Evolutionary conservation across 2,797 vertebrate species (phyloP), one percentile per base, ranked within the genome.

Genomic region (Girardinus metallicus): DNA sequence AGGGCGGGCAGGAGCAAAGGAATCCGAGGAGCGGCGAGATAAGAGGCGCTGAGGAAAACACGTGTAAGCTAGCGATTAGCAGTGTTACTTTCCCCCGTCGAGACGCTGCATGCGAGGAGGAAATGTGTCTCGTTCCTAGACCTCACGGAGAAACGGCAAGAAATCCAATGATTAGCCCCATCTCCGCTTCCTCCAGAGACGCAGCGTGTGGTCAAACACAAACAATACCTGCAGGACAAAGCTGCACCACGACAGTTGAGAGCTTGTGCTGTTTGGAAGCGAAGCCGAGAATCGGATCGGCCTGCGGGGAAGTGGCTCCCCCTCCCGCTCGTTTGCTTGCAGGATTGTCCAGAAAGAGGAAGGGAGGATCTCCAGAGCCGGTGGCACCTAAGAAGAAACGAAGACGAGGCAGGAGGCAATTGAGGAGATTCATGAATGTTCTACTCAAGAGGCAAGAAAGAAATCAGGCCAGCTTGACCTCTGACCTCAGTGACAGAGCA

Each of bases 131-230:
- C 26, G 36, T 76, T 83, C 80, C 80, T 13, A 5, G 77, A 34
- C 60, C 77, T 85, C 57, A 26, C 15, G 57, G 74, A 83, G 90
- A 89, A 88, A 43, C 91, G 81, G 86, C 84, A 26, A 80, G 86
- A 3, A 83, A 88, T 86, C 82, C 86, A 39, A 80, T 84, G 91
- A 90, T 95, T 93, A 93, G 88, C 89, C 91, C 60, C 0, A 74
- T 88, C 85, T 87, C 87, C 0, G 72, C 83, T 83, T 76, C 87
- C 78, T 85, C 84, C 57, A 75, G 83, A 62, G 88, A 72, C 80
- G 55, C 92, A 86, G 85, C 78, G 0, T 84, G 89, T 1, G n/a
- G 74, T 88, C 91, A 87, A 77, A 90, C 82, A 89, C 90, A 91
- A 93, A 93, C 85, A 83, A 83, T 76, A 75, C 83, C 88, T 78